A percentile compares a stretch with the other conserved stretches of the same genome.
These are phyloP conservation scores for Falco concolor DNA, from an alignment of 2,797 vertebrate genomes.

Conservation along the genomic window DNA sequence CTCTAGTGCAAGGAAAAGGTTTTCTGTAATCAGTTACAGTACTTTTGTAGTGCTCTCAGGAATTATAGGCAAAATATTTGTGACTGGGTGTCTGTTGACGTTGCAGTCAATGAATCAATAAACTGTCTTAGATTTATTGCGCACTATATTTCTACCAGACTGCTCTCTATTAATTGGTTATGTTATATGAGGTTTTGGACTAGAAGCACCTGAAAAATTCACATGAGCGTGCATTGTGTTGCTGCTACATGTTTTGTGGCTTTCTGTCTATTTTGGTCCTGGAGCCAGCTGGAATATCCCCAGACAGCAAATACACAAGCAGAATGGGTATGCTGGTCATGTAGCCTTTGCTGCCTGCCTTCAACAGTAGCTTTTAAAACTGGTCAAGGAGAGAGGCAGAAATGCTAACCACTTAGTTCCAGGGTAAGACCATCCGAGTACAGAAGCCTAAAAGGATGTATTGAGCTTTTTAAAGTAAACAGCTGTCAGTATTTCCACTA, in stretches of 20 bases:
- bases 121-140: neutral
- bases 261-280: neutral
- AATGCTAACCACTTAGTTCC: neutral
- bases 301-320: neutral
- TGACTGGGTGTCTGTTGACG: neutral
- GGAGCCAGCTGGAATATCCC: neutral
- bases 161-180: neutral
- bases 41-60: neutral
- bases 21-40: constrained; percentile 49
- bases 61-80: neutral
- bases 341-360: neutral
- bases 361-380: neutral
- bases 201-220: neutral
- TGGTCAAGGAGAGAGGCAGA: neutral
- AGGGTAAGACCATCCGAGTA: neutral
- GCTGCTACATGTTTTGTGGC: neutral
- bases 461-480: neutral
- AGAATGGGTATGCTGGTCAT: neutral
- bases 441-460: neutral
- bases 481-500: neutral
- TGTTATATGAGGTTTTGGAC: neutral
- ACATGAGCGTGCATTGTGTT: neutral
- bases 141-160: neutral
- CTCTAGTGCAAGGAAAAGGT: constrained; percentile 42
- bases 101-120: neutral